phyloP scores from a whole-genome alignment of 2,797 vertebrate species.

The Orientallactaga sibirica region DNA sequence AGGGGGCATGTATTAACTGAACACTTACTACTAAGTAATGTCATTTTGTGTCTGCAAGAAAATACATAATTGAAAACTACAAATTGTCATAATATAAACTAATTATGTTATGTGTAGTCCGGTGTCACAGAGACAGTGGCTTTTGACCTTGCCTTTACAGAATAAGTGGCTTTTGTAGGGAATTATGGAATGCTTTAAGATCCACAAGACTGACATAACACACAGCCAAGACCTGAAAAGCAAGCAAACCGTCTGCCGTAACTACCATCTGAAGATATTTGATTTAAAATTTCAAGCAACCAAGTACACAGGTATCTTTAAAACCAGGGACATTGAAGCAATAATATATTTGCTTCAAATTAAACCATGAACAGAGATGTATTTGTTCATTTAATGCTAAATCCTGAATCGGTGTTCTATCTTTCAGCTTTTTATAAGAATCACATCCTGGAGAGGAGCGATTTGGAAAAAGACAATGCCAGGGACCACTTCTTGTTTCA shows the following conservation, averaged over 20 bases:
- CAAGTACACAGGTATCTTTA: background rate
- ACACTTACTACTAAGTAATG: background rate
- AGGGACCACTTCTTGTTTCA: background rate
- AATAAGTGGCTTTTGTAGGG: background rate
- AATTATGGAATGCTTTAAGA: background rate
- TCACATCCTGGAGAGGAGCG: background rate
- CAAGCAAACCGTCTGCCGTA: background rate
- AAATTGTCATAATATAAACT: conserved; percentile 42
- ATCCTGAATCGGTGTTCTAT: conserved; percentile 28
- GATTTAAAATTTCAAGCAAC: conserved; percentile 22
- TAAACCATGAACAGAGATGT: background rate
- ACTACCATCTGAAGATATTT: background rate
- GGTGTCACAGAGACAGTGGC: background rate
- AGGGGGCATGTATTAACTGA: background rate
- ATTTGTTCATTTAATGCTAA: background rate
- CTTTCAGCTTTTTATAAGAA: conserved; percentile 20
- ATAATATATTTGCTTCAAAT: conserved; percentile 32
- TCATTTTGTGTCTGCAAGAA: background rate
- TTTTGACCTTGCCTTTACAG: conserved; percentile 23
- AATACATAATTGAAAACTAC: conserved; percentile 47
- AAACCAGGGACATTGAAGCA: conserved; percentile 1
- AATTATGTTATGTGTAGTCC: background rate
- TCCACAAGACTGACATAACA: background rate
- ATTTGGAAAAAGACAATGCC: background rate
- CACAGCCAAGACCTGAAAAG: background rate